Percentiles rank a stretch among this genome's conserved stretches.
phyloP scores from a whole-genome alignment of 2,888 invertebrate genomes.

The Andrena flavipes region DNA sequence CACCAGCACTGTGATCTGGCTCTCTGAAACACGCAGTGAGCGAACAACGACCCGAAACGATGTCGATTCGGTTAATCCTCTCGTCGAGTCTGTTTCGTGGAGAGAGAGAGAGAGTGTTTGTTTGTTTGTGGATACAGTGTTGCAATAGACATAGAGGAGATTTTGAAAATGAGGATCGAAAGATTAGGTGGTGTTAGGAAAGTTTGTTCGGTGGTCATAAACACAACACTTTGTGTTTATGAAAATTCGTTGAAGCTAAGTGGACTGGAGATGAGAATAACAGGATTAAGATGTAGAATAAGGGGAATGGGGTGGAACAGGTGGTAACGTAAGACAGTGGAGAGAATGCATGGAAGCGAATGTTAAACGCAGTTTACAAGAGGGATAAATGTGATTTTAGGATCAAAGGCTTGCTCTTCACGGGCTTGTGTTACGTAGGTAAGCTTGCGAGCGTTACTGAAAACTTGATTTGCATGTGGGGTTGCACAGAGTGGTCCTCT shows the following conservation, averaged over 20 bases:
- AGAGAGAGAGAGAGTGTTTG: no score
- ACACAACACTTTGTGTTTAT: no score
- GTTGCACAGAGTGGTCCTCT: neutral
- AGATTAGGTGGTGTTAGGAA: no score
- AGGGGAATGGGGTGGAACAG: neutral
- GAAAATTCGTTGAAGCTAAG: no score
- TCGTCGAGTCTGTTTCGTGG: no score
- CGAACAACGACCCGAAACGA: neutral
- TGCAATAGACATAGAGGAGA: no score
- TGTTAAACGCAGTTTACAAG: neutral
- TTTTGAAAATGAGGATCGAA: no score
- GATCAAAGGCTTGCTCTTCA: slow-evolving; percentile 2
- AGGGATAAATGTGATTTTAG: neutral
- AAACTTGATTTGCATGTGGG: neutral
- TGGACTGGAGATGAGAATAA: no score
- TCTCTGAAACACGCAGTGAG: slow-evolving; percentile 54
- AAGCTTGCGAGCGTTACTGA: neutral
- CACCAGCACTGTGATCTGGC: slow-evolving; percentile 24
- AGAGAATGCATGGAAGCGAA: neutral
- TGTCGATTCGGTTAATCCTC: neutral
- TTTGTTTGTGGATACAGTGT: no score
- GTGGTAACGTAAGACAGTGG: neutral
- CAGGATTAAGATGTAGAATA: neutral
- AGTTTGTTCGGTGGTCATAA: no score
- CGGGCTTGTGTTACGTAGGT: neutral